These are phyloP conservation scores for Oreochromis mossambicus DNA, from an alignment of 2,797 vertebrate genomes.

Conservation along the genomic window DNA sequence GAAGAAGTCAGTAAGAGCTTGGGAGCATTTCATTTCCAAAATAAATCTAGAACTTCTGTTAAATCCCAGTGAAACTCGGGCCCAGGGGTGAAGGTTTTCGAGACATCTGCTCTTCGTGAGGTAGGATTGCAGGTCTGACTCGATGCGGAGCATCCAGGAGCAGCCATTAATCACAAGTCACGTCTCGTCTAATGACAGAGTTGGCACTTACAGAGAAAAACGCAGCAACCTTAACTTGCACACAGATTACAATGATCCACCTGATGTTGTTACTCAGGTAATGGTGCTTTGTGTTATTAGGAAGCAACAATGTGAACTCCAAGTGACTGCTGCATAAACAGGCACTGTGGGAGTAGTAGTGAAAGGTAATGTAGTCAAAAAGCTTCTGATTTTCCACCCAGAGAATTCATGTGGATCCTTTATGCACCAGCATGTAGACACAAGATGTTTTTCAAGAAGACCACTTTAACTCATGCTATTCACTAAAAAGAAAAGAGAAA, in stretches of 20 bases:
- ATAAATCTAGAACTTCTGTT: slow-evolving; percentile 21
- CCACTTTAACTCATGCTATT: neutral
- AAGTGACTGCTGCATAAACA: neutral
- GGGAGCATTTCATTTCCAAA: slow-evolving; percentile 38
- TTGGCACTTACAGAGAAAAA: slow-evolving; percentile 23
- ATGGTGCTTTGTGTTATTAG: neutral
- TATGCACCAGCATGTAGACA: neutral
- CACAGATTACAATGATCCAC: slow-evolving; percentile 1
- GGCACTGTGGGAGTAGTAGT: neutral
- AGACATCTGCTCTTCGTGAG: slow-evolving; percentile 52
- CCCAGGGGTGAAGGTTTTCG: neutral
- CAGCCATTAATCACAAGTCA: slow-evolving; percentile 49
- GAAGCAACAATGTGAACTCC: neutral
- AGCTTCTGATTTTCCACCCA: neutral
- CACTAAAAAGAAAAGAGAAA: neutral
- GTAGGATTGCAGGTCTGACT: slow-evolving; percentile 33
- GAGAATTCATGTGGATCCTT: neutral
- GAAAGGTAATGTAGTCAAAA: neutral
- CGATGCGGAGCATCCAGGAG: neutral
- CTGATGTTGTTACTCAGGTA: slow-evolving; percentile 8
- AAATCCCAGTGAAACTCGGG: slow-evolving; percentile 25
- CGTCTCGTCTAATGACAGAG: slow-evolving; percentile 28
- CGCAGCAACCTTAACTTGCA: slow-evolving; percentile 1
- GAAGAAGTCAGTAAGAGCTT: neutral
- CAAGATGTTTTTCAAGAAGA: slow-evolving; percentile 5